A percentile compares a stretch with the other conserved stretches of the same genome.
These are phyloP conservation scores for Catharus minimus DNA, from an alignment of 2,113 vertebrate species.

Conservation along the genomic window DNA sequence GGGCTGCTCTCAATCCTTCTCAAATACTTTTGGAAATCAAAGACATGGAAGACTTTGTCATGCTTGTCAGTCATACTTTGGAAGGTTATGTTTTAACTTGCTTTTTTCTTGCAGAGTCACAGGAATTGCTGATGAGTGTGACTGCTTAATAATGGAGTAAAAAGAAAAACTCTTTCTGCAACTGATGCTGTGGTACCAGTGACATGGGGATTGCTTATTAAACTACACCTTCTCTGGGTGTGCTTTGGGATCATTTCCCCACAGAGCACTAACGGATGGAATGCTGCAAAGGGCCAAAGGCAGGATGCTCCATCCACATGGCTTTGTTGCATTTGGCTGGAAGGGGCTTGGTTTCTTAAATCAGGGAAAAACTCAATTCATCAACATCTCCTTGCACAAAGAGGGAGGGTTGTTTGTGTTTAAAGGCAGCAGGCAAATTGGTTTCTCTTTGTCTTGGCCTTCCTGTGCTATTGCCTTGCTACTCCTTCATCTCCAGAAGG, in stretches of 20 bases:
- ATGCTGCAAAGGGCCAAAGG: neutral
- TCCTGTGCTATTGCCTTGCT: neutral
- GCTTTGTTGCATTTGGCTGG: neutral
- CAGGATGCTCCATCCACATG: neutral
- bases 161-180: neutral
- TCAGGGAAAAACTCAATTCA: neutral
- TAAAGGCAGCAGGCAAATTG: conserved; percentile 9
- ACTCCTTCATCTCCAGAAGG: neutral
- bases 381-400: neutral
- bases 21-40: conserved; percentile 10
- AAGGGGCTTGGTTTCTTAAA: neutral
- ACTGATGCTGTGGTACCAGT: neutral
- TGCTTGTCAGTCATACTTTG: conserved; percentile 24
- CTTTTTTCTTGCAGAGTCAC: conserved; percentile 7
- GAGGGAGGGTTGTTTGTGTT: neutral
- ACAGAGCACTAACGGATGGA: neutral
- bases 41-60: conserved; percentile 8
- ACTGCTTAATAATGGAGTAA: conserved; percentile 22
- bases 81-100: conserved; percentile 25
- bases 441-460: conserved; percentile 27
- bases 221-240: neutral
- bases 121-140: neutral
- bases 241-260: neutral
- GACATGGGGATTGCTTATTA: neutral
- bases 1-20: neutral